Percentiles rank a stretch among this genome's conserved stretches.
Conservation (phyloP, 2,113 vertebrate genomes). For the Motacilla alba region DNA sequence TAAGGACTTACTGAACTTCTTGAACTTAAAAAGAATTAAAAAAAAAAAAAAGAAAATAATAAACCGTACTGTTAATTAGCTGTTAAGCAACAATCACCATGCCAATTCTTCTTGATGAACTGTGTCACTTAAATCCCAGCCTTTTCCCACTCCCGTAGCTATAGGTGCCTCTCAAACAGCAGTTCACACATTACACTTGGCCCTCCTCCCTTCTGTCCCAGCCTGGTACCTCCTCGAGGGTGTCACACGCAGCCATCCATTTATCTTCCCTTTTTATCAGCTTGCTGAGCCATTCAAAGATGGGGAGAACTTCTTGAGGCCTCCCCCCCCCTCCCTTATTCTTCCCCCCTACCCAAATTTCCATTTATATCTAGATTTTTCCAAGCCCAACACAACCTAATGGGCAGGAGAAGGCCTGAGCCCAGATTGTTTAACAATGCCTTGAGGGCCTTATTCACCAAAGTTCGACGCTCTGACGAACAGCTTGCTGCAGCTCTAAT, state of each 20-base stretch:
- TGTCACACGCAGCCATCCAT: background rate
- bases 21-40: background rate
- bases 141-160: background rate
- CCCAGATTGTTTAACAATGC: slow-evolving; percentile 58
- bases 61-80: background rate
- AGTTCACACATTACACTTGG: background rate
- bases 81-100: rapidly evolving
- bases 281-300: background rate
- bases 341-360: background rate
- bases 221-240: background rate
- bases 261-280: background rate
- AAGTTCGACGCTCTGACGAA: slow-evolving; percentile 65
- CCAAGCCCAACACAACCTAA: slow-evolving; percentile 26
- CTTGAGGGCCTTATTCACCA: slow-evolving; percentile 63
- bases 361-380: background rate
- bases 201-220: background rate
- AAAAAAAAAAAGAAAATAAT: background rate
- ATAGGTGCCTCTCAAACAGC: background rate
- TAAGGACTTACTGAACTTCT: background rate
- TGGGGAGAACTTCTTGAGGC: background rate
- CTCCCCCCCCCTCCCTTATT: background rate
- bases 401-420: slow-evolving; percentile 5
- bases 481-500: slow-evolving; percentile 76
- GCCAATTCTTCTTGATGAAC: background rate
- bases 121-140: background rate